Evolutionary conservation across 2,888 invertebrate genomes (phyloP), one percentile per base, ranked within the genome.

Genomic region (Drosophila histrio): DNA sequence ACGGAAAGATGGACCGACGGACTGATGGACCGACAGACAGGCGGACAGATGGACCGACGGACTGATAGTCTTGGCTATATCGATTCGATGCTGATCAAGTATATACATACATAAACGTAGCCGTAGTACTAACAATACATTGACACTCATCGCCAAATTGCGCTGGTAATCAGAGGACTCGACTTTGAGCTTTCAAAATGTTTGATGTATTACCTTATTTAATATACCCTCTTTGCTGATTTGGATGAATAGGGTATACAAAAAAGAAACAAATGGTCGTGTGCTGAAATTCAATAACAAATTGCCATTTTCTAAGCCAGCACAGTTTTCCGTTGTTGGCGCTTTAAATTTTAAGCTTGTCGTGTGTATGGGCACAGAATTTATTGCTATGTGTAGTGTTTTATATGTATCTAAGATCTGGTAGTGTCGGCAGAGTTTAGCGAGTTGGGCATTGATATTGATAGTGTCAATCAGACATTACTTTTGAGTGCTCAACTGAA

Each of bases 391-490:
- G 39, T 64, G 26, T 41, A 41, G 30, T 7, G 26, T 50, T 26
- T 24, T 59, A n/a, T 15, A 13, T 26, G 36, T 38, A 26, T 38
- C 47, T n/a, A 2, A 9, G 26, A 19, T 50, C 19, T 41, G 32
- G 36, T 17, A 8, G 8, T 19, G n/a, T 38, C 19, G 11, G 6
- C 19, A 17, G 28, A 50, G 50, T 30, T 58, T 43, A 30, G 39
- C 17, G 47, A 30, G 38, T 28, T 34, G 19, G n/a, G 46, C 46
- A 36, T 36, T 41, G 64, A 56, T 60, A 69, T 44, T 28, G 65
- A 62, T 62, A 69, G 62, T 46, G 57, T 65, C 69, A 62, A 62
- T 62, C 39, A 41, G 32, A 11, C 60, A 80, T 80, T 72, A 46
- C 24, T 53, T 68, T 77, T 52, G 63, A 80, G 61, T 62, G 64